Percentiles rank a stretch among this genome's conserved stretches.
phyloP scores from a whole-genome alignment of 2,113 vertebrate genomes.

The Xenus cinereus region DNA sequence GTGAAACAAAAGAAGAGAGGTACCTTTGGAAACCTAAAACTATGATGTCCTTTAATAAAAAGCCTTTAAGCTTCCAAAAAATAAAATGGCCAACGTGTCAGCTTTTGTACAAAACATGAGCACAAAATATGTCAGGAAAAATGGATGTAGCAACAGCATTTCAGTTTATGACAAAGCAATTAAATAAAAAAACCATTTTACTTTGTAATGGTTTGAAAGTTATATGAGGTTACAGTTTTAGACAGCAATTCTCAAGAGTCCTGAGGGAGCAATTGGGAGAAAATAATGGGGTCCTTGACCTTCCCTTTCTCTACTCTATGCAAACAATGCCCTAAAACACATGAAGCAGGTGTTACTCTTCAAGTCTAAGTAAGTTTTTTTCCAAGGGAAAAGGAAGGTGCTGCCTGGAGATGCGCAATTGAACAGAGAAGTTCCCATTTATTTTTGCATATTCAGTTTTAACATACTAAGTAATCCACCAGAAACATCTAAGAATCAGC shows the following conservation, averaged over 20 bases:
- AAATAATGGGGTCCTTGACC: not conserved
- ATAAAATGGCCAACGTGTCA: not conserved
- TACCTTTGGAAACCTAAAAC: not conserved
- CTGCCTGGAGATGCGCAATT: accelerated
- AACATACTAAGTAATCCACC: not conserved
- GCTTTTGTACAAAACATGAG: not conserved
- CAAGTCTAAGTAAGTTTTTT: not conserved
- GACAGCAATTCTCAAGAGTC: not conserved
- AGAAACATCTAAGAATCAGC: not conserved
- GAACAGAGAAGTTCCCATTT: not conserved
- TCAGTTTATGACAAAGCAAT: not conserved
- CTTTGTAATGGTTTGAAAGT: not conserved
- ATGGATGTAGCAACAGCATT: not conserved
- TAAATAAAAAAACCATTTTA: not conserved
- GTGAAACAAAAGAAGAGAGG: not conserved
- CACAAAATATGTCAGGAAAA: not conserved
- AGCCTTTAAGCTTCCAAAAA: not conserved
- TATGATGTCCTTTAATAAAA: not conserved
- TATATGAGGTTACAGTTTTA: not conserved
- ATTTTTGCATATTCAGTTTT: not conserved
- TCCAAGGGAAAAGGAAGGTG: not conserved
- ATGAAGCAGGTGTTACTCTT: not conserved
- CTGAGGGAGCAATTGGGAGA: not conserved
- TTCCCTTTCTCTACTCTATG: not conserved
- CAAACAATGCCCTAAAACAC: not conserved